These are phyloP conservation scores for Galeopsomyia nigrocyanea DNA, from an alignment of 2,888 invertebrate genomes.

Conservation along the genomic window DNA sequence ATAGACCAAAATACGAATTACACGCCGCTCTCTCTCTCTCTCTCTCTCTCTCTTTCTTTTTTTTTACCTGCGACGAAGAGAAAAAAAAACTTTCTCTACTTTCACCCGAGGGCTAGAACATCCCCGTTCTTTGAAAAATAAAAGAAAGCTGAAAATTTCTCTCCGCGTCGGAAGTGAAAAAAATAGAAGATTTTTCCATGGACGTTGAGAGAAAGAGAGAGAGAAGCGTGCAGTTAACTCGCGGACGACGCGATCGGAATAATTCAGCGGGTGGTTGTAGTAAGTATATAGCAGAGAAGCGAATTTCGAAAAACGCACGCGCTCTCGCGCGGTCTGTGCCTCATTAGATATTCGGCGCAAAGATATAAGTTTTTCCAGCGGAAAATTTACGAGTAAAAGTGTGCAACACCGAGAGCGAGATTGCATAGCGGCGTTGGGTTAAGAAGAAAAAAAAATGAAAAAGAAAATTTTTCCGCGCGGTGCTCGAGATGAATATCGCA, in stretches of 20 bases:
- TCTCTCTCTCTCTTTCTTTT: too few relatives aligned
- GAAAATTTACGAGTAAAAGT: conserved; percentile 39
- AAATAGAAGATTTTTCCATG: conserved; percentile 18
- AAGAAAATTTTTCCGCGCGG: neutral
- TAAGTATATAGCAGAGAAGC: conserved; percentile 10
- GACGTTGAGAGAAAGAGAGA: too few relatives aligned
- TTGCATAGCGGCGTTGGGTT: conserved; percentile 9
- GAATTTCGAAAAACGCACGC: conserved; percentile 64
- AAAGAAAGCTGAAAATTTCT: conserved; percentile 16
- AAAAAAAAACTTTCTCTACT: conserved; percentile 54
- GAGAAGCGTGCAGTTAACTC: too few relatives aligned
- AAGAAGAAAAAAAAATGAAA: neutral
- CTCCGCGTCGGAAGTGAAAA: conserved; percentile 5
- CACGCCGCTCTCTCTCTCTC: conserved; percentile 32
- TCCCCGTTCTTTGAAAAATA: conserved; percentile 6
- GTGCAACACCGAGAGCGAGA: neutral
- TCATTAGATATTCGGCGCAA: conserved; percentile 65
- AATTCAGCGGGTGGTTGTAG: conserved; percentile 57
- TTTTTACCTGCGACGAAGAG: neutral
- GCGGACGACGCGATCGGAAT: conserved; percentile 63
- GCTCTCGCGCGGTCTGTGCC: conserved; percentile 65
- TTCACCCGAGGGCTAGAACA: conserved; percentile 45
- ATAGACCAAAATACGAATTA: conserved; percentile 53
- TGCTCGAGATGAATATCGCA: conserved; percentile 21
- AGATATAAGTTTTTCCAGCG: conserved; percentile 57